Conservation (phyloP, 2,888 invertebrate species). For the Galeopsomyia nigrocyanea region DNA sequence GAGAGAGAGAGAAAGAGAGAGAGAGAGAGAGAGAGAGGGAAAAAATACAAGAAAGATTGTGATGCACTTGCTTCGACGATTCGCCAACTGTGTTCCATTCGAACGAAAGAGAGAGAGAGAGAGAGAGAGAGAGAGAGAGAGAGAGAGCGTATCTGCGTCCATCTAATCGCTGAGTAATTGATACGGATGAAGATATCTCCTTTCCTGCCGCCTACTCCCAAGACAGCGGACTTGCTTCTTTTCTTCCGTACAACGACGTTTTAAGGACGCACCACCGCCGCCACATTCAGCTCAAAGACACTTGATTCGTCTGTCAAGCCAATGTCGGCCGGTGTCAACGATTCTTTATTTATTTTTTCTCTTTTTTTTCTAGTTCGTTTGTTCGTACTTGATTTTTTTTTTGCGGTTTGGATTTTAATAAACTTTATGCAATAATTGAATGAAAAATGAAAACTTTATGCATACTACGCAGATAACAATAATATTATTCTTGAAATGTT, state of each 20-base stretch:
- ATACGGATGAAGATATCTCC: constrained; percentile 67
- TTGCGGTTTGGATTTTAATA: too few relatives aligned
- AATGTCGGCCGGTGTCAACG: too few relatives aligned
- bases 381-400: not conserved
- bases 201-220: constrained; percentile 31
- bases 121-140: too few relatives aligned
- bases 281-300: constrained; percentile 5
- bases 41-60: constrained; percentile 25
- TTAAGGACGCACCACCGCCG: not conserved
- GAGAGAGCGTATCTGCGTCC: constrained; percentile 54
- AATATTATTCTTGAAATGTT: too few relatives aligned
- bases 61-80: not conserved
- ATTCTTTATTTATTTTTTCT: too few relatives aligned
- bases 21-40: too few relatives aligned
- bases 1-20: too few relatives aligned
- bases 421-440: too few relatives aligned
- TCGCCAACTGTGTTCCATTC: constrained; percentile 34
- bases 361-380: not conserved
- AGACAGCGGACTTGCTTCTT: not conserved
- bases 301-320: constrained; percentile 16
- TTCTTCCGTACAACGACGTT: too few relatives aligned
- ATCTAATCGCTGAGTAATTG: constrained; percentile 69
- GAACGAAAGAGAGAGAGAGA: not conserved
- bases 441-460: not conserved
- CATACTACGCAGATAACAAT: too few relatives aligned